Base-by-base conservation (phyloP, 2,113 vertebrate species). In the Xiphorhynchus elegans region DNA sequence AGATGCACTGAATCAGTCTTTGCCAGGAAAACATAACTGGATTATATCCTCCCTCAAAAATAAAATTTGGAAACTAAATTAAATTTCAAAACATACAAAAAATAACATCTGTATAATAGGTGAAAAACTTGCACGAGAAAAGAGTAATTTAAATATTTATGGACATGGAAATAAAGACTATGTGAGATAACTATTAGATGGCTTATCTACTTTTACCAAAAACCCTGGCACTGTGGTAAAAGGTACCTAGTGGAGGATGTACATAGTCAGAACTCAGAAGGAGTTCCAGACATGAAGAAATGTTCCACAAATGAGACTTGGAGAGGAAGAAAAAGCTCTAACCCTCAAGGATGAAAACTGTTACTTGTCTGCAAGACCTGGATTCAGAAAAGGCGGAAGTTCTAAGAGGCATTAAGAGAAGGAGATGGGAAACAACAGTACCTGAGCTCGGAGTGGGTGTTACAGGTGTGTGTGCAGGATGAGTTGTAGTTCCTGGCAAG, bases 301-400 rank as follows among this genome's bases (percentile, higher is more conserved):
- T 23, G 3, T 14, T 17, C 6, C 2, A 39, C 3, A 17, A n/a
- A 1, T 10, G 10, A 7, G 16, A 29, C 0, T 10, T 18, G 3
- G 6, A 23, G 12, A n/a, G 2, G 7, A 74, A 47, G 9, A 2
- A 73, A 63, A 55, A 50, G 1, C 12, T 59, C 26, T 13, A 3
- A 35, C 1, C 2, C 2, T 10, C 1, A 12, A 50, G 1, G 6
- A 23, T 8, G 46, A 75, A 66, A 52, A 28, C 1, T 9, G 4
- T 13, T 15, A 46, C 4, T 16, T 17, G 10, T 4, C 4, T 37
- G 9, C 16, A 2, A 4, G 6, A 68, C 7, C 2, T 3, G 2
- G 4, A 55, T 42, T 40, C 39, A 40, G 11, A 55, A 59, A 24
- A 44, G 1, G 6, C 7, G 31, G 11, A 11, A 56, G 0, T 42